Base-by-base conservation (phyloP, 2,888 invertebrate species). In the Cheilosia impressa region DNA sequence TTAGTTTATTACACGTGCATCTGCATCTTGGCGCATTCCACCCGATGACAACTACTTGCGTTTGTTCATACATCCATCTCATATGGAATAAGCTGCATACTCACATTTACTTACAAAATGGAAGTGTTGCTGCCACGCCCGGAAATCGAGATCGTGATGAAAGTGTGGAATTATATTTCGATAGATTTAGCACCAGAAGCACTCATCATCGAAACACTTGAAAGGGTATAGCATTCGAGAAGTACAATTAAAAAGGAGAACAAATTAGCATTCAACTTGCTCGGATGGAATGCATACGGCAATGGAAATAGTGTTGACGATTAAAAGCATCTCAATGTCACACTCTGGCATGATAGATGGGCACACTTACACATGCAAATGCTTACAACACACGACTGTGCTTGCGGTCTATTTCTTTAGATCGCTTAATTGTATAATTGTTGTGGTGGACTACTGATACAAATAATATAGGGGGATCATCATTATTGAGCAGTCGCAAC, bases 361-460 rank as follows among this genome's bases (percentile, higher is more conserved):
- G 2, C 24, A 13, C 52, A 65, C 55, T 31, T 24, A 41, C 57
- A 63, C 50, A 72, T 58, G 58, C 65, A 31, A 3, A 47, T 45
- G 69, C 38, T 78, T 83, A 73, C 83, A 78, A 78, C 62, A 83
- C 78, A 57, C 24, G 19, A 34, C 9, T 60, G 63, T 77, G 55
- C 60, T 66, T 63, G 80, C 85, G 85, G 85, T 85, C 80, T 76
- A 81, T 81, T 85, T 85, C 81, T 68, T 85, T 81, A 80, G 80
- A 80, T 81, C 85, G 63, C 55, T 63, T 81, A 85, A 85, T 85
- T 72, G 81, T 72, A 62, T 85, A 85, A 85, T 85, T 85, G 53
- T 53, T 73, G 69, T 55, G 38, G n/a, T 34, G 19, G 27, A n/a
- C 13, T 58, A 55, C 55, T 55, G 55, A n/a, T 9, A 9, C 24